phyloP scores from a whole-genome alignment of 2,113 vertebrate genomes.

The Heterocephalus glaber region DNA sequence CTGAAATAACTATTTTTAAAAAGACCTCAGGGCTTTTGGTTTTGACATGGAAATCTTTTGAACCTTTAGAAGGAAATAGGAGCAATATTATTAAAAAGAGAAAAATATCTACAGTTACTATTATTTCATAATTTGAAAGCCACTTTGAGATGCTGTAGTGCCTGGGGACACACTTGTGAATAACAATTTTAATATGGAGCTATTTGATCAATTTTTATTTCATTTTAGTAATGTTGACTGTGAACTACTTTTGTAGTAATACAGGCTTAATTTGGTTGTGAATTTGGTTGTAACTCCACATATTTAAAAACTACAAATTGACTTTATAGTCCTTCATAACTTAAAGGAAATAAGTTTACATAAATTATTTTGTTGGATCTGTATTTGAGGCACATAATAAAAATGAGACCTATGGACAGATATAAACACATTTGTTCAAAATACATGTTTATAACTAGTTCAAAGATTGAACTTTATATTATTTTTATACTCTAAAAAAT shows the following conservation, averaged over 20 bases:
- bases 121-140: not conserved
- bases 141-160: not conserved
- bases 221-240: not conserved
- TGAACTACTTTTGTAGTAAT: not conserved
- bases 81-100: not conserved
- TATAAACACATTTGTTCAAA: not conserved
- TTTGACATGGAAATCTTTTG: not conserved
- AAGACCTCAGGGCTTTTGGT: not conserved
- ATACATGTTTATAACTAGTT: not conserved
- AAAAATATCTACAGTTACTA: not conserved
- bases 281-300: not conserved
- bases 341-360: not conserved
- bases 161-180: not conserved
- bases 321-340: not conserved
- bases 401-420: not conserved
- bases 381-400: not conserved
- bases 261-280: not conserved
- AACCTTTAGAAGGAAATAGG: not conserved
- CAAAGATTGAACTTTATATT: not conserved
- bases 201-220: constrained; percentile 12
- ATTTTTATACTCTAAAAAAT: not conserved
- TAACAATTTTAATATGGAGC: not conserved
- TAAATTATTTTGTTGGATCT: not conserved
- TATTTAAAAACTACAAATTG: not conserved
- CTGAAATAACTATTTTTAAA: not conserved